Evolutionary conservation across 2,113 vertebrate genomes (phyloP).

Genomic region (Alligator sinensis): DNA sequence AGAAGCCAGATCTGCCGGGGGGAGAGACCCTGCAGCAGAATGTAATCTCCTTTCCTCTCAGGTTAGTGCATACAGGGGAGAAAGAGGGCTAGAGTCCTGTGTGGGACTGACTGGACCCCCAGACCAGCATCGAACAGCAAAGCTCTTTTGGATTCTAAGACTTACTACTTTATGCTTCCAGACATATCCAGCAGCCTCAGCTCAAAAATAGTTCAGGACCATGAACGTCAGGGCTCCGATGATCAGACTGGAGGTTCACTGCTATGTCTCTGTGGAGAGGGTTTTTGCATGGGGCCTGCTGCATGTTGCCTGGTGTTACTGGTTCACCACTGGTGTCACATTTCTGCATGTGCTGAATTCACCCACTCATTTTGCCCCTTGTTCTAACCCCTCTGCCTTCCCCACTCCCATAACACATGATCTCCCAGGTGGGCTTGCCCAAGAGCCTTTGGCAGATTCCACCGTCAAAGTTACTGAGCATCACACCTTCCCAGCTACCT

Average conservation of each 20-base stretch:
- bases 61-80: not conserved
- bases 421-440: no score
- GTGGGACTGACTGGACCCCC: not conserved
- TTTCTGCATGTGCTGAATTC: not conserved
- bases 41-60: not conserved
- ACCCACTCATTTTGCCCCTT: not conserved
- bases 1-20: not conserved
- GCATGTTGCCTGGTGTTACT: not conserved
- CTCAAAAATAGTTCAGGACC: not conserved
- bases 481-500: accelerated
- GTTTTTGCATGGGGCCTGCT: not conserved
- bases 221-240: not conserved
- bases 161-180: not conserved
- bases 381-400: not conserved
- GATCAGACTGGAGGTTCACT: accelerated
- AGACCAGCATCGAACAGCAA: not conserved
- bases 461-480: not conserved
- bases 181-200: not conserved
- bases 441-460: no score
- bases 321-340: not conserved
- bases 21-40: not conserved
- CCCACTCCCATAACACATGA: not conserved
- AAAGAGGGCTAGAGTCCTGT: not conserved
- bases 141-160: accelerated
- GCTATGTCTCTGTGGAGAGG: not conserved